These are phyloP conservation scores for Nemotelus nigrinus DNA, from an alignment of 2,888 invertebrate genomes.

Conservation along the genomic window DNA sequence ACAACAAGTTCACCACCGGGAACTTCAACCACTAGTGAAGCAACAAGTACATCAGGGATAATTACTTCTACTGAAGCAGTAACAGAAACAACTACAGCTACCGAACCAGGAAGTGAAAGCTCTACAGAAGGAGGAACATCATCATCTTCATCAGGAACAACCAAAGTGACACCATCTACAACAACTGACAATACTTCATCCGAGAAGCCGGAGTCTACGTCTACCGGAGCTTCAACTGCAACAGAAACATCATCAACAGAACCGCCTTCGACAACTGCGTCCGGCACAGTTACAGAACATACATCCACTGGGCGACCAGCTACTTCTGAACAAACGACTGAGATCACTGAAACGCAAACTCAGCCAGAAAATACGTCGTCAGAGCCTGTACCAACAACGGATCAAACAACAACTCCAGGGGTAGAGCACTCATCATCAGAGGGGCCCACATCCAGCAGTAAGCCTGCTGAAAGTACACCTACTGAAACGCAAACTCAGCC, in stretches of 20 bases:
- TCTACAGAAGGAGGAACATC: too few relatives aligned
- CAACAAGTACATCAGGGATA: background rate
- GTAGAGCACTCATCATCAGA: background rate
- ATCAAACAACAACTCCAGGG: background rate
- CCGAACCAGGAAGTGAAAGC: too few relatives aligned
- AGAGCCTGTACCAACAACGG: background rate
- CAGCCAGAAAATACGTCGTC: background rate
- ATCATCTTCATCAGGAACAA: too few relatives aligned
- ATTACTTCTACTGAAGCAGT: background rate
- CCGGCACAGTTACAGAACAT: background rate
- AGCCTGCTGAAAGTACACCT: background rate
- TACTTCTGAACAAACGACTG: background rate
- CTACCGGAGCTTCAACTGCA: background rate
- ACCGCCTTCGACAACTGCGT: background rate
- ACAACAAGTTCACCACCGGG: background rate
- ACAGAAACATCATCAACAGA: background rate
- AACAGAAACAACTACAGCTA: background rate
- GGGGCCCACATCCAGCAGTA: background rate
- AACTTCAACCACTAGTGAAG: conserved; percentile 1
- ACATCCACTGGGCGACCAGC: background rate
- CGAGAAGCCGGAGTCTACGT: background rate
- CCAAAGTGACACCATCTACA: background rate
- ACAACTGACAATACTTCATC: background rate
- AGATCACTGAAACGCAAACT: background rate
- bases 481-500: background rate